A percentile compares a stretch with the other conserved stretches of the same genome.
Evolutionary conservation across 2,113 vertebrate genomes (phyloP).

Genomic region (Micronycteris hirsuta): DNA sequence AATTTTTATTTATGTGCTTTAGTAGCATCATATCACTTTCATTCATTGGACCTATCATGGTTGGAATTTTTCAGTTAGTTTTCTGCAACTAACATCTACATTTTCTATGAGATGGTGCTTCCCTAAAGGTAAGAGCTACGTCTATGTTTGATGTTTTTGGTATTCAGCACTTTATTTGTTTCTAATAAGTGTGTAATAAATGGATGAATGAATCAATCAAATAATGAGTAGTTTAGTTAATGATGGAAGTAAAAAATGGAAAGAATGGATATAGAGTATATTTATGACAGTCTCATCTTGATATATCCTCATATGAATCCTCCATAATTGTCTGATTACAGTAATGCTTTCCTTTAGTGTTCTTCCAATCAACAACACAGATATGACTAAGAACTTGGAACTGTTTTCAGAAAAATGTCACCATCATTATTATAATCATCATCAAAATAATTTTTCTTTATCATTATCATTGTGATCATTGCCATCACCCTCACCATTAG

Average conservation of each 20-base stretch:
- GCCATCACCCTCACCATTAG: neutral
- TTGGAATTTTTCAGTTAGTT: neutral
- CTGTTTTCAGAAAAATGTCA: neutral
- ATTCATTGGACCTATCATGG: neutral
- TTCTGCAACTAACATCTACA: neutral
- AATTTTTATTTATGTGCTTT: neutral
- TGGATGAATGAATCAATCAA: neutral
- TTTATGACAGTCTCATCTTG: neutral
- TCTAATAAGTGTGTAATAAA: neutral
- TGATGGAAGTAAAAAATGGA: neutral
- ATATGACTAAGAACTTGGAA: neutral
- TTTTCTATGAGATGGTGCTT: neutral
- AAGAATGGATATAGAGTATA: neutral
- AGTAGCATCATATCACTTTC: neutral
- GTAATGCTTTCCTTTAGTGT: neutral
- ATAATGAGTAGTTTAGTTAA: neutral
- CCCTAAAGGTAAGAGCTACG: neutral
- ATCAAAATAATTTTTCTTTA: neutral
- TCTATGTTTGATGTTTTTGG: fast-evolving
- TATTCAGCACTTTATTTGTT: neutral
- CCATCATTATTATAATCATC: neutral
- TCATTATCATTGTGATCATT: neutral
- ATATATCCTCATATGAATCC: neutral
- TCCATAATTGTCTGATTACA: neutral
- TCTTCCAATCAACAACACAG: neutral